These are phyloP conservation scores for Cylindroiulus punctatus DNA, from an alignment of 2,888 invertebrate genomes.

Conservation along the genomic window DNA sequence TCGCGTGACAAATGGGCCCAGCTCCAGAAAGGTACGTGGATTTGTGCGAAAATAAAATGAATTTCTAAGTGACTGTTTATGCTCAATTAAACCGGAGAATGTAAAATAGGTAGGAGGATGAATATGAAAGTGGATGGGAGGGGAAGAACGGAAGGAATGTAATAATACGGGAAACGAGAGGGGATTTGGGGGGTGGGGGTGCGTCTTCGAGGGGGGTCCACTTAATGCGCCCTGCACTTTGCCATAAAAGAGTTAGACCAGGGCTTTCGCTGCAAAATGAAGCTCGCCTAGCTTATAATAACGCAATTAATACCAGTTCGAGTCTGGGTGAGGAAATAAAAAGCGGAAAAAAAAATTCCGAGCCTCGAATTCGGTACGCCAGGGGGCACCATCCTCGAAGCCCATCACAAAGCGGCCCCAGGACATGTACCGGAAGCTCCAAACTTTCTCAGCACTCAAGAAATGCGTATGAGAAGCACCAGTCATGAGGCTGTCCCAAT, in stretches of 20 bases:
- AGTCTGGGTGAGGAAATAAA: neutral
- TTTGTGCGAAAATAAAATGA: constrained; percentile 42
- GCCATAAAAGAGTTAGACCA: constrained; percentile 37
- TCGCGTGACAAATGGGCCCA: constrained; percentile 29
- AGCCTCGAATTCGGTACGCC: neutral
- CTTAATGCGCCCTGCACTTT: constrained; percentile 37
- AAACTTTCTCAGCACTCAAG: too few species aligned
- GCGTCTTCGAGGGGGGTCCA: neutral
- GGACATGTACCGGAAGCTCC: too few species aligned
- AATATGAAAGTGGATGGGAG: constrained; percentile 20
- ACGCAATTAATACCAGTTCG: constrained; percentile 14
- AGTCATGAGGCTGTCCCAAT: too few species aligned
- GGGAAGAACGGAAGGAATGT: constrained; percentile 31
- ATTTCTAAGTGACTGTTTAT: constrained; percentile 42
- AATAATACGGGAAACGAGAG: constrained; percentile 38
- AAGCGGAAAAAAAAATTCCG: neutral
- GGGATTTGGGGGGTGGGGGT: neutral
- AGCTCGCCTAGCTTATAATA: constrained; percentile 26
- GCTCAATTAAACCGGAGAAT: constrained; percentile 42
- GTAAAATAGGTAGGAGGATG: constrained; percentile 38
- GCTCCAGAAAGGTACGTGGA: neutral
- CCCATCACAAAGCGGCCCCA: too few species aligned
- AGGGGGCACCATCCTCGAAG: neutral
- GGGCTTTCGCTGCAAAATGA: constrained; percentile 2
- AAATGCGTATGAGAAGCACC: too few species aligned